Percentiles rank a stretch among this genome's conserved stretches.
These are phyloP conservation scores for Ceryle rudis DNA, from an alignment of 2,797 vertebrate species.

Conservation along the genomic window DNA sequence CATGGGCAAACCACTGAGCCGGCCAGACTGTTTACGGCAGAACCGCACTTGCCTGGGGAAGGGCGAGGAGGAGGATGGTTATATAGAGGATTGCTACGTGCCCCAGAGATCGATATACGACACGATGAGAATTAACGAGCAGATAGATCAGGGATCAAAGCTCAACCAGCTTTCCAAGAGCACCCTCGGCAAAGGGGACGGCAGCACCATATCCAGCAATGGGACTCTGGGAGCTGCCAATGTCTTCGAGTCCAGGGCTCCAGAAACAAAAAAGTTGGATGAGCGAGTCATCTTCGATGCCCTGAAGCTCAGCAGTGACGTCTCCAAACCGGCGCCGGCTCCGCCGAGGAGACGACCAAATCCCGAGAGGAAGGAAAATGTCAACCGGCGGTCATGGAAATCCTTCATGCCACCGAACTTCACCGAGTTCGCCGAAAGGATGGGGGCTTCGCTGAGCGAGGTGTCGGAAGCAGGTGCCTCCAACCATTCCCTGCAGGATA, in stretches of 20 bases:
- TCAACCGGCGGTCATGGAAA: slow-evolving; percentile 96
- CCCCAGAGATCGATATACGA: slow-evolving; percentile 98
- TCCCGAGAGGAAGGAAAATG: slow-evolving; percentile 88
- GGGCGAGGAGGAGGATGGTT: slow-evolving; percentile 95
- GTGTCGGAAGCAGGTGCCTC: slow-evolving; percentile 81
- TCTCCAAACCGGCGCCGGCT: slow-evolving; percentile 85
- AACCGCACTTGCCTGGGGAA: slow-evolving; percentile 96
- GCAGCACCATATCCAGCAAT: slow-evolving; percentile 93
- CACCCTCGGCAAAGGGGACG: slow-evolving; percentile 88
- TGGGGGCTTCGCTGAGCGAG: slow-evolving; percentile 89
- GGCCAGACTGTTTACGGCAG: slow-evolving; percentile 96
- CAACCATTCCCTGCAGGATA: slow-evolving; percentile 84
- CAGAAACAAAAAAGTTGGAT: slow-evolving; percentile 88
- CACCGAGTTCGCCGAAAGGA: slow-evolving; percentile 93
- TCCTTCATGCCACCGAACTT: slow-evolving; percentile 96
- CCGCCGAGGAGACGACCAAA: slow-evolving; percentile 80
- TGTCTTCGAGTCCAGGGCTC: slow-evolving; percentile 85
- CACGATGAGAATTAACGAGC: slow-evolving; percentile 98
- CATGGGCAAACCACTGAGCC: slow-evolving; percentile 98
- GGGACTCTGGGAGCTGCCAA: slow-evolving; percentile 88
- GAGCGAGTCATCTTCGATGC: slow-evolving; percentile 97
- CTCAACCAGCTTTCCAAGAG: slow-evolving; percentile 93
- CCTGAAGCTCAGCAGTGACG: slow-evolving; percentile 92
- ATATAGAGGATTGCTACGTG: slow-evolving; percentile 98
- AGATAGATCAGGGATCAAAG: slow-evolving; percentile 97